These are phyloP conservation scores for Apamea anceps DNA, from an alignment of 2,888 invertebrate species.

Conservation along the genomic window DNA sequence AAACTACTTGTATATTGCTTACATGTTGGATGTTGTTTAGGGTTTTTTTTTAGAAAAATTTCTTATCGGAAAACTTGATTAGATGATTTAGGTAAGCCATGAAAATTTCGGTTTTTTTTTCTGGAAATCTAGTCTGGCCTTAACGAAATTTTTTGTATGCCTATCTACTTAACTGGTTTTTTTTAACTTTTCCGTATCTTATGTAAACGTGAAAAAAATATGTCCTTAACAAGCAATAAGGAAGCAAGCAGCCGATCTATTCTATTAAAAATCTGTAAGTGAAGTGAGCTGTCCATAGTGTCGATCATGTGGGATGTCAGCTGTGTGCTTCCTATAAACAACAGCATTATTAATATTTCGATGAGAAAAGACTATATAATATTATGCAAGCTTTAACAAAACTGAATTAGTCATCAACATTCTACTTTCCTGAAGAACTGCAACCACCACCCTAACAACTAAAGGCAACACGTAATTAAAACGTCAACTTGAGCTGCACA, in stretches of 20 bases:
- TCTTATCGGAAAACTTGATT: too few species aligned
- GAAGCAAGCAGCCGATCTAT: background rate
- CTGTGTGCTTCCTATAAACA: background rate
- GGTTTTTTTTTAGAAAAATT: too few species aligned
- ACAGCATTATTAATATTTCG: background rate
- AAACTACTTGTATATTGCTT: constrained; percentile 69
- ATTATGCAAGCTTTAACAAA: background rate
- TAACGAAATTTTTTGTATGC: background rate
- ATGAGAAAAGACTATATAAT: background rate
- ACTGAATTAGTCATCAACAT: background rate
- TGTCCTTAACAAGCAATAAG: too few species aligned
- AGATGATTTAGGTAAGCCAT: background rate
- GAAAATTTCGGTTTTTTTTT: background rate
- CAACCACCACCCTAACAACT: constrained; percentile 8
- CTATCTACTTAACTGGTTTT: background rate
- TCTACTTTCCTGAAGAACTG: background rate
- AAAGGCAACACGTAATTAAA: constrained; percentile 54
- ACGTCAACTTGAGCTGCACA: constrained; percentile 56
- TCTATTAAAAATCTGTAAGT: background rate
- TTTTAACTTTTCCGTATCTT: background rate
- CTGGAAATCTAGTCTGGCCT: background rate
- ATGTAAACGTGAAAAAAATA: background rate
- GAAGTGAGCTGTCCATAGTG: background rate
- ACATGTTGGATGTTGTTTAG: constrained; percentile 41
- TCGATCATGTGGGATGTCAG: background rate